phyloP scores from a whole-genome alignment of 1,140 invertebrate species.

The Teleogryllus occipitalis region DNA sequence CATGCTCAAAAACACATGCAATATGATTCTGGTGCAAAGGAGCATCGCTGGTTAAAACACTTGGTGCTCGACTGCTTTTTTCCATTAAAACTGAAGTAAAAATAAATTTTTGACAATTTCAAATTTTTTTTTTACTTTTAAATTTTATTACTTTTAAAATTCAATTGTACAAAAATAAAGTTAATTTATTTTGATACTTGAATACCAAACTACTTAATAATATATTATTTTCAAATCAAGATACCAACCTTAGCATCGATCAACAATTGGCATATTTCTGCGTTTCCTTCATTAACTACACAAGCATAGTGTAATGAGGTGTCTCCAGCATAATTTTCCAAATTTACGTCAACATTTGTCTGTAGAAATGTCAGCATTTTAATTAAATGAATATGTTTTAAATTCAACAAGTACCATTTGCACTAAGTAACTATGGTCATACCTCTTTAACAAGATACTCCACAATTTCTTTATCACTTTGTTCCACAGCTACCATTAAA shows the following conservation, averaged over 20 bases:
- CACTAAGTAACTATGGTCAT: background rate
- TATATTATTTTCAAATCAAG: conserved; percentile 8
- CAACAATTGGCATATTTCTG: conserved; percentile 33
- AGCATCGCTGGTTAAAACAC: too few species aligned
- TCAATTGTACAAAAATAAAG: conserved; percentile 24
- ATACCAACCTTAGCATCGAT: conserved; percentile 33
- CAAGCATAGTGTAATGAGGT: conserved; percentile 36
- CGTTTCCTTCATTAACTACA: conserved; percentile 27
- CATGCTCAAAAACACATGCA: background rate
- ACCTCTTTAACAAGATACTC: conserved; percentile 40
- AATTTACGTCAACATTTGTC: conserved; percentile 34
- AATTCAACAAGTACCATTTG: background rate
- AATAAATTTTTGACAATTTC: too few species aligned
- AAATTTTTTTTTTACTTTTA: too few species aligned
- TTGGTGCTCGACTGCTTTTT: too few species aligned
- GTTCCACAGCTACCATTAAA: conserved; percentile 47
- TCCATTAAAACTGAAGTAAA: too few species aligned
- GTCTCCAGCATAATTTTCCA: conserved; percentile 34
- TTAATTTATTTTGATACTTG: conserved; percentile 26
- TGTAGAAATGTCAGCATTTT: conserved; percentile 17
- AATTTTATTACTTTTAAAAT: conserved; percentile 10
- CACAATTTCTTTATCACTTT: conserved; percentile 39
- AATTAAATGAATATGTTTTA: background rate
- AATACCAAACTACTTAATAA: too few species aligned
- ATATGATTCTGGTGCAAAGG: background rate